phyloP scores from a whole-genome alignment of 2,888 invertebrate species.

The Callinectes sapidus region DNA sequence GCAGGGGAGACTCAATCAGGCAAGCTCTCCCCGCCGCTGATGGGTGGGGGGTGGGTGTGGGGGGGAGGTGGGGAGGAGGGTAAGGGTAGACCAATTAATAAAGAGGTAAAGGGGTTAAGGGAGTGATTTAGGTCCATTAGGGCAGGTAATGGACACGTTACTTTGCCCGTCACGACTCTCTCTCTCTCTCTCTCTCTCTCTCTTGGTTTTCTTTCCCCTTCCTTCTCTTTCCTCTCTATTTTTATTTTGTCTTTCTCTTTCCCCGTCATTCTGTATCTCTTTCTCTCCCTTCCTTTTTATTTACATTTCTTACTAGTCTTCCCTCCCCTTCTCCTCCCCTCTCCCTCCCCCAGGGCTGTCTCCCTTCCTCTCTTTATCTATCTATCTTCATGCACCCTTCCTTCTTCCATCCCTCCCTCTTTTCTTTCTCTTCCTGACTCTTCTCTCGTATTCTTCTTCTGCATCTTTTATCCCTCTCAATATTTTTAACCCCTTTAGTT shows the following conservation, averaged over 20 bases:
- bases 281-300: background rate
- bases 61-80: background rate
- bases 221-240: background rate
- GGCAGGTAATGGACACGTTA: slow-evolving; percentile 26
- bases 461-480: background rate
- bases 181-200: background rate
- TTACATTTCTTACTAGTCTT: background rate
- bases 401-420: background rate
- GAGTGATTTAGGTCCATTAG: slow-evolving; percentile 26
- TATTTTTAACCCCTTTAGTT: too few species aligned
- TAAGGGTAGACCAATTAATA: background rate
- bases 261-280: background rate
- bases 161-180: slow-evolving; percentile 1
- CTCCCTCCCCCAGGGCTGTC: background rate
- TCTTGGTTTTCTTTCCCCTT: background rate
- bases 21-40: background rate
- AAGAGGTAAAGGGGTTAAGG: slow-evolving; percentile 22
- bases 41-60: background rate
- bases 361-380: background rate
- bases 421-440: background rate
- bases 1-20: background rate
- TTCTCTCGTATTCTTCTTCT: background rate
- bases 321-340: background rate
- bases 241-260: background rate
- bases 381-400: background rate